Base-by-base conservation (phyloP, 1,140 invertebrate genomes). In the Pseudomyrmex concolor region DNA sequence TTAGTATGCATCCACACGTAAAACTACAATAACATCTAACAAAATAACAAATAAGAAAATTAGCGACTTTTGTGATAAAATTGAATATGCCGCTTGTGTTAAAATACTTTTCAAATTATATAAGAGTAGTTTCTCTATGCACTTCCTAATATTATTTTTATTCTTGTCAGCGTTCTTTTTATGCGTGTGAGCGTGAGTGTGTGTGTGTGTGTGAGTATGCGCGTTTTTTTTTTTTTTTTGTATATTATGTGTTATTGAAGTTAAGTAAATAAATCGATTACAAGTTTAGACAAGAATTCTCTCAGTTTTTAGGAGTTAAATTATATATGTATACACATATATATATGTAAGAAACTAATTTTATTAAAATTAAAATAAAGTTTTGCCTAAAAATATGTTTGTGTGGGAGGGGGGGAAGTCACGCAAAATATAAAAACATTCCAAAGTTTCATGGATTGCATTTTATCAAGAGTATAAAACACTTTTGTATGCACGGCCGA, bases 1-100 rank as follows among this genome's bases (percentile, higher is more conserved):
- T 19, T n/a, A 34, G 60, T 80, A n/a, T 22, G 19, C 63, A 13
- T 7, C 34, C 34, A 34, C 34, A 7, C 5, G 34, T 34, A 55
- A 17, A 50, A 19, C 62, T 62, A 54, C 51, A 19, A 59, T 72
- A 54, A 70, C 22, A 34, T 34, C 34, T 54, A 66, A 22, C 17
- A 78, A 57, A 43, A 4, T 54, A 66, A 22, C 17, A 78, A 57
- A 43, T 80, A 80, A 80, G 54, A 10, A 45, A 10, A 45, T 9
- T 68, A 78, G 34, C 5, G 2, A 57, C 7, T 59, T 78, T 50
- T 48, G 10, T 80, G 66, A 80, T 80, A 80, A 54, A 70, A 50
- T 50, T 34, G 5, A 34, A 60, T n/a, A 59, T 13, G 43, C 19
- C 70, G 59, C 15, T 80, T 80, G 59, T 17, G 13, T 48, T 78